A percentile compares a stretch with the other conserved stretches of the same genome.
Evolutionary conservation across 2,797 vertebrate species (phyloP).

Genomic region (Pipistrellus pipistrellus): DNA sequence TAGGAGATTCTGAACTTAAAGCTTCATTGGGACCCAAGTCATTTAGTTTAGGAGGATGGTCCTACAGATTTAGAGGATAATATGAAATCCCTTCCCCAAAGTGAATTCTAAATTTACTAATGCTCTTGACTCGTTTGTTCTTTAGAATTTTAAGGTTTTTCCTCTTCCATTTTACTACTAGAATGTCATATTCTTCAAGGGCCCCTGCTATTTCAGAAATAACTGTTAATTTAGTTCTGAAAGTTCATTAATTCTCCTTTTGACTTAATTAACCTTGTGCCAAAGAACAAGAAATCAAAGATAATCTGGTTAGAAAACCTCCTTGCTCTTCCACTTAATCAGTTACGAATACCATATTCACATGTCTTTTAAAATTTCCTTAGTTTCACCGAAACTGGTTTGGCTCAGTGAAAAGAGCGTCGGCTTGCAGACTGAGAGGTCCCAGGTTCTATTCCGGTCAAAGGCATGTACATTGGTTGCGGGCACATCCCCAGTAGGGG

Average conservation of each 20-base stretch:
- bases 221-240: slow-evolving; percentile 21
- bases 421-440: no score
- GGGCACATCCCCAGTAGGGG: no score
- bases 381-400: background rate
- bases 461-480: no score
- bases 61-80: background rate
- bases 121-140: background rate
- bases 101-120: background rate
- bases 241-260: background rate
- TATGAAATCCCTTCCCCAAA: background rate
- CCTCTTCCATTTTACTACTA: background rate
- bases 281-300: slow-evolving; percentile 7
- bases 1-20: slow-evolving; percentile 45
- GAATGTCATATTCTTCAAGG: background rate
- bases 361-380: background rate
- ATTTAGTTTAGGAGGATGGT: background rate
- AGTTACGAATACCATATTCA: background rate
- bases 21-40: background rate
- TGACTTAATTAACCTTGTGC: background rate
- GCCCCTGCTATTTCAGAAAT: slow-evolving; percentile 8
- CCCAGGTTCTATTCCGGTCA: no score
- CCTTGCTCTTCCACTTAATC: background rate
- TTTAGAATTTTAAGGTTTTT: background rate
- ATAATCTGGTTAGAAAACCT: slow-evolving; percentile 1
- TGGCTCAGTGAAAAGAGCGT: no score